Percentiles rank a stretch among this genome's conserved stretches.
Conservation (phyloP, 2,888 invertebrate genomes). For the Cantharis rufa region DNA sequence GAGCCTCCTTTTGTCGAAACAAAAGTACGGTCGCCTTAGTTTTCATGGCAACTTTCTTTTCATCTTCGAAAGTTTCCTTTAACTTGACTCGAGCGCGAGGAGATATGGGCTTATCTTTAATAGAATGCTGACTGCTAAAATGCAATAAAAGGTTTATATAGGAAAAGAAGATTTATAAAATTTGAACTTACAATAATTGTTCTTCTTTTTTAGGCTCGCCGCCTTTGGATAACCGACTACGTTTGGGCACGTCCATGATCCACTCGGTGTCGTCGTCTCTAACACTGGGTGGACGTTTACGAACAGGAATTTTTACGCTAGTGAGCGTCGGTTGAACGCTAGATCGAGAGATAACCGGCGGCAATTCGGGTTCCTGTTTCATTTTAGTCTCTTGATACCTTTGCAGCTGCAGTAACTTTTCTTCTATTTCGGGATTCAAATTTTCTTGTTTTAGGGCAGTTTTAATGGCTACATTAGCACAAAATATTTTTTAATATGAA, state of each 20-base stretch:
- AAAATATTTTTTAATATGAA: conserved; percentile 18
- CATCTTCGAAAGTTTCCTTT: conserved; percentile 58
- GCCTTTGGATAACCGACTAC: conserved; percentile 45
- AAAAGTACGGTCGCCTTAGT: conserved; percentile 74
- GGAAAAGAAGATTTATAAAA: background rate
- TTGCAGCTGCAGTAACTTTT: conserved; percentile 86
- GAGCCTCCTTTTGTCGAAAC: conserved; percentile 85
- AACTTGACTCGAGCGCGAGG: conserved; percentile 49
- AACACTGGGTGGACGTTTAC: conserved; percentile 50
- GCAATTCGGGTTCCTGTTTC: conserved; percentile 61
- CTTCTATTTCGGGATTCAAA: conserved; percentile 89
- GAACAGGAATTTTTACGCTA: conserved; percentile 40
- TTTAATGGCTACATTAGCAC: conserved; percentile 73
- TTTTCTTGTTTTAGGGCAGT: conserved; percentile 91
- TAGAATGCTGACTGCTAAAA: conserved; percentile 23
- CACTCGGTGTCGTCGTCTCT: conserved; percentile 52
- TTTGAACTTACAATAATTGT: conserved; percentile 44
- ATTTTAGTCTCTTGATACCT: conserved; percentile 81
- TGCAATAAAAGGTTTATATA: background rate
- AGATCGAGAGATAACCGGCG: conserved; percentile 42
- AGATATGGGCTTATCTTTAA: conserved; percentile 47
- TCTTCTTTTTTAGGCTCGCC: conserved; percentile 48
- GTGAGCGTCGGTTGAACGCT: conserved; percentile 35
- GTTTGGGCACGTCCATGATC: conserved; percentile 58
- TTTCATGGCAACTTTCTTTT: conserved; percentile 61